Percentiles rank a stretch among this genome's conserved stretches.
phyloP scores from a whole-genome alignment of 2,113 vertebrate genomes.

The Heterochromis multidens region DNA sequence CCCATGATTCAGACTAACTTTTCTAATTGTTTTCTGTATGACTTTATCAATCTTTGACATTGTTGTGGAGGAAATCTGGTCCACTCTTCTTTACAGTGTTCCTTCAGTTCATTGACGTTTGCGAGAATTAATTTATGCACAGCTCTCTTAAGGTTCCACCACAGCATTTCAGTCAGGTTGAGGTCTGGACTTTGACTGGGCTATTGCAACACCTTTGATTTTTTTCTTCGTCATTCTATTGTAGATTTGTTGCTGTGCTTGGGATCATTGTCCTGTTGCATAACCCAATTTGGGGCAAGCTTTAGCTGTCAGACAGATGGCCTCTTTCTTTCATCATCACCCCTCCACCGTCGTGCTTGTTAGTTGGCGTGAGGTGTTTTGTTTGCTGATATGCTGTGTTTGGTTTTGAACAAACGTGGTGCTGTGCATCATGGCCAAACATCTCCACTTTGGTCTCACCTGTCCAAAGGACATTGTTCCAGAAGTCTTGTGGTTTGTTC shows the following conservation, averaged over 20 bases:
- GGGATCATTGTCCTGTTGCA: not conserved
- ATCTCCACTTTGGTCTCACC: not conserved
- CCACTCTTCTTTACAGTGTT: no score
- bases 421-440: not conserved
- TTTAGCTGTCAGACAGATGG: no score
- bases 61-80: no score
- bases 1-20: no score
- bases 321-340: not conserved
- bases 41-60: no score
- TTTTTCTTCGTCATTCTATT: not conserved
- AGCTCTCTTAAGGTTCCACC: not conserved
- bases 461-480: not conserved
- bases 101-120: no score
- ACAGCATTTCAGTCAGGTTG: not conserved
- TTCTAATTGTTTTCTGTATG: no score
- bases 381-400: not conserved
- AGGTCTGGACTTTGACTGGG: not conserved
- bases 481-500: no score
- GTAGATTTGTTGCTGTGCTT: not conserved
- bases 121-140: no score
- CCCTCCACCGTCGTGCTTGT: not conserved
- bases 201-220: not conserved
- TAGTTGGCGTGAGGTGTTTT: not conserved
- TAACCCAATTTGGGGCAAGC: not conserved
- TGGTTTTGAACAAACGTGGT: not conserved